phyloP scores from a whole-genome alignment of 2,888 invertebrate genomes.

The Nysson spinosus region DNA sequence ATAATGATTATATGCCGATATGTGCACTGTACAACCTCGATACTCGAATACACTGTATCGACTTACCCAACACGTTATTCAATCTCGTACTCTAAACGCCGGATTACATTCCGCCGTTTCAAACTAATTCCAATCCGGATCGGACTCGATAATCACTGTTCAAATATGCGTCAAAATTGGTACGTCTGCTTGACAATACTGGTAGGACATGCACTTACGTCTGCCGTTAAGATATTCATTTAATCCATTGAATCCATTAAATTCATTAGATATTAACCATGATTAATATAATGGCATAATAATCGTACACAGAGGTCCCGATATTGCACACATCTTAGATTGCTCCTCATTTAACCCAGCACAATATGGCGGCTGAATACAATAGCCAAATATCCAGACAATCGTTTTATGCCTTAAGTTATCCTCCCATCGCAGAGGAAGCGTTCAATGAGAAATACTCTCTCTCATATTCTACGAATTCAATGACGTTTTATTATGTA shows the following conservation, averaged over 20 bases:
- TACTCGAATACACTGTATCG: conserved; percentile 49
- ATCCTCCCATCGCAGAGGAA: conserved; percentile 2
- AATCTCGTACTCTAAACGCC: conserved; percentile 38
- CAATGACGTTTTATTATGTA: conserved; percentile 23
- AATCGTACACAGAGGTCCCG: too few species aligned
- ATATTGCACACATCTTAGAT: too few species aligned
- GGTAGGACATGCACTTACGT: too few species aligned
- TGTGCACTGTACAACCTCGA: conserved; percentile 16
- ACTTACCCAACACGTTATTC: conserved; percentile 59
- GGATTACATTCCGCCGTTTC: conserved; percentile 32
- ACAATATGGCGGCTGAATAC: background rate
- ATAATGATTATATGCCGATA: conserved; percentile 27
- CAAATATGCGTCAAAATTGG: background rate
- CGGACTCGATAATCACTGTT: conserved; percentile 13
- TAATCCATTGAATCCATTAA: too few species aligned
- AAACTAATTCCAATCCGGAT: conserved; percentile 31
- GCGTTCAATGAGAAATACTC: background rate
- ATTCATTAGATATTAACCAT: too few species aligned
- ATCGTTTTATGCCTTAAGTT: background rate
- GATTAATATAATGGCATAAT: too few species aligned
- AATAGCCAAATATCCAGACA: background rate
- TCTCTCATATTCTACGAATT: conserved; percentile 2
- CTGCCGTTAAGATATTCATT: too few species aligned
- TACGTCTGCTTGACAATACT: background rate
- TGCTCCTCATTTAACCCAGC: too few species aligned